Base-by-base conservation (phyloP, 92 coral and sea anemone genomes). In the Montipora capitata region DNA sequence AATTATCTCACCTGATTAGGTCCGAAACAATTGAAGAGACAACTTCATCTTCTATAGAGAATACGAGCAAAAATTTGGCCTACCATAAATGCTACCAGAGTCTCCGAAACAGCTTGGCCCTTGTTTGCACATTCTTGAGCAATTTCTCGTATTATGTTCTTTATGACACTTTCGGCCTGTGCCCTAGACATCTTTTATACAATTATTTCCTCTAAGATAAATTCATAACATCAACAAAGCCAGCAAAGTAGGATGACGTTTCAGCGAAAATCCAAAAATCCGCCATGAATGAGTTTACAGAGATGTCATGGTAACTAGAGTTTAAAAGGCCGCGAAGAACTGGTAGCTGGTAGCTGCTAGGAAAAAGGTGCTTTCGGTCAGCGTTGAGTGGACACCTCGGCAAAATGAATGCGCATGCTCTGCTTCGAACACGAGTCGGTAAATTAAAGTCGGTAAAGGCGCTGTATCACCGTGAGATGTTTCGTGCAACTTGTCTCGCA, bases 81-180 rank as follows among this genome's bases (percentile, higher is more conserved):
- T 84, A 96, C 99, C 99, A 97, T 97, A 67, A 97, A 97, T 0
- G 99, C 99, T 39, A 97, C 99, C 39, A 97, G 91, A 39, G 99
- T 97, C 78, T 97, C 99, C 2, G 99, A 97, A 15, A 97, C 99
- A 3, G 99, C 99, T 81, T 96, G 99, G 4, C 99, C 99, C 89
- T 94, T 92, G 77, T 93, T 95, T 51, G 98, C 99, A 40, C 99
- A 97, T 91, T 97, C 99, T 69, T 97, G 99, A 9, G 99, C 99
- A 67, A 97, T 97, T 89, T 97, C 99, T 14, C 99, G 95, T 72
- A 97, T 97, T 40, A 97, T 97, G 41, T 97, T 97, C 89, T 97
- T 97, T 61, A 97, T 97, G 72, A 97, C 99, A 81, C 98, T 97
- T 75, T 97, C 99, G 81, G 99, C 99, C 79, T 97, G 99, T 61